phyloP scores from a whole-genome alignment of 2,888 invertebrate genomes.

The Andrena bucephala region DNA sequence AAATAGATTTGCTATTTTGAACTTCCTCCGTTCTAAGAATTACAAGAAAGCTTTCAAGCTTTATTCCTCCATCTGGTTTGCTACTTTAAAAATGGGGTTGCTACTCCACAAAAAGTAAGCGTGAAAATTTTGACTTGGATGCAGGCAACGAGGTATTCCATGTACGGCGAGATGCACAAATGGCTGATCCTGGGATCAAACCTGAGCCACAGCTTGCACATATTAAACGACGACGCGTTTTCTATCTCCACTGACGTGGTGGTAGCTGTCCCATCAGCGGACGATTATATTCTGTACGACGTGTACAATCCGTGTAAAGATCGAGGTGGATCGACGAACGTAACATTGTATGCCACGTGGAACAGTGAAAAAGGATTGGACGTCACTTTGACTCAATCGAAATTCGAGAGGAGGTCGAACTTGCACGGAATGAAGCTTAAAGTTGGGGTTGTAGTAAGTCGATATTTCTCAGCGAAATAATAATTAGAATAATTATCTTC shows the following conservation, averaged over 20 bases:
- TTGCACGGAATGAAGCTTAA: constrained; percentile 76
- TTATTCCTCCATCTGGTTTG: too few relatives aligned
- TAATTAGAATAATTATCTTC: neutral
- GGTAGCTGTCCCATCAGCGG: constrained; percentile 58
- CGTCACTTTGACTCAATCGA: constrained; percentile 68
- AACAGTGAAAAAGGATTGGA: constrained; percentile 59
- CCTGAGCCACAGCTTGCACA: constrained; percentile 56
- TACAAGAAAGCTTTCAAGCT: too few relatives aligned
- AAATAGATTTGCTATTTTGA: too few relatives aligned
- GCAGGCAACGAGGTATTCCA: constrained; percentile 56
- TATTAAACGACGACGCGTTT: constrained; percentile 72
- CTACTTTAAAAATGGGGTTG: neutral
- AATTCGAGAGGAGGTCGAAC: constrained; percentile 73
- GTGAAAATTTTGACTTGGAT: neutral
- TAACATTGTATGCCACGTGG: constrained; percentile 76
- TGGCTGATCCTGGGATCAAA: constrained; percentile 74
- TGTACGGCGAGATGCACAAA: constrained; percentile 69
- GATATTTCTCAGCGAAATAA: neutral
- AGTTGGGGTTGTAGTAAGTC: constrained; percentile 73
- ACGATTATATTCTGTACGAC: constrained; percentile 70
- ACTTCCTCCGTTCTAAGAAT: too few relatives aligned
- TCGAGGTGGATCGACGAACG: constrained; percentile 73
- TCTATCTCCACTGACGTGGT: constrained; percentile 73
- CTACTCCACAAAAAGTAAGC: neutral
- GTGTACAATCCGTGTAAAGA: constrained; percentile 77